Evolutionary conservation across 2,113 vertebrate genomes (phyloP).

Genomic region (Antechinus flavipes): DNA sequence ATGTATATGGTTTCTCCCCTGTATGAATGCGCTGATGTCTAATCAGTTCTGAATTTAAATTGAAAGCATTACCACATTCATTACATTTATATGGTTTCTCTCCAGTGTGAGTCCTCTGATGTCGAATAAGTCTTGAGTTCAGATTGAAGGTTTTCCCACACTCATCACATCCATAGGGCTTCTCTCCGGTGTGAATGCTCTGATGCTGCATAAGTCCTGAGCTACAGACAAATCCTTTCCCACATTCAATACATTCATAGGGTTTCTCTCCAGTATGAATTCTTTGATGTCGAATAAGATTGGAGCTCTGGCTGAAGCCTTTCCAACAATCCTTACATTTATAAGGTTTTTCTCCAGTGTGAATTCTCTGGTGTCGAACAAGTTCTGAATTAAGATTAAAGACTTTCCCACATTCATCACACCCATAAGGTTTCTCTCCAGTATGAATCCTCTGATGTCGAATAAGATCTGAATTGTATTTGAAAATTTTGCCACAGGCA

Average conservation of each 20-base stretch:
- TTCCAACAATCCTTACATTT: conserved; percentile 76
- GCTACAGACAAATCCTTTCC: conserved; percentile 75
- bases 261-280: conserved; percentile 80
- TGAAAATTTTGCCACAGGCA: conserved; percentile 75
- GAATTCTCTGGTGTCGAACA: conserved; percentile 72
- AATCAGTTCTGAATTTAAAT: conserved; percentile 68
- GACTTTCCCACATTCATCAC: conserved; percentile 78
- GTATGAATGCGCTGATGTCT: conserved; percentile 78
- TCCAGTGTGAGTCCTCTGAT: conserved; percentile 78
- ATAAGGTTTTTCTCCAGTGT: conserved; percentile 77
- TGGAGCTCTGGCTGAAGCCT: conserved; percentile 79
- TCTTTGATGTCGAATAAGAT: conserved; percentile 79
- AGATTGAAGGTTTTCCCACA: conserved; percentile 76
- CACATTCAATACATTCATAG: conserved; percentile 75
- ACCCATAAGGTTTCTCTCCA: conserved; percentile 80
- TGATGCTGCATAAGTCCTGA: conserved; percentile 76
- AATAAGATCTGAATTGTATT: conserved; percentile 76
- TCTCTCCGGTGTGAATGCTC: conserved; percentile 74
- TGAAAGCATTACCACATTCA: conserved; percentile 77
- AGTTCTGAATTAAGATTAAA: conserved; percentile 79
- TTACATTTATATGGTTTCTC: conserved; percentile 76
- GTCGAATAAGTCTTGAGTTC: conserved; percentile 75
- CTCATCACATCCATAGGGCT: conserved; percentile 72
- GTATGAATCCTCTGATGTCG: conserved; percentile 80
- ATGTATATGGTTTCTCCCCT: conserved; percentile 79